These are phyloP conservation scores for Macrosoma leucophasiata DNA, from an alignment of 2,888 invertebrate species.

Conservation along the genomic window DNA sequence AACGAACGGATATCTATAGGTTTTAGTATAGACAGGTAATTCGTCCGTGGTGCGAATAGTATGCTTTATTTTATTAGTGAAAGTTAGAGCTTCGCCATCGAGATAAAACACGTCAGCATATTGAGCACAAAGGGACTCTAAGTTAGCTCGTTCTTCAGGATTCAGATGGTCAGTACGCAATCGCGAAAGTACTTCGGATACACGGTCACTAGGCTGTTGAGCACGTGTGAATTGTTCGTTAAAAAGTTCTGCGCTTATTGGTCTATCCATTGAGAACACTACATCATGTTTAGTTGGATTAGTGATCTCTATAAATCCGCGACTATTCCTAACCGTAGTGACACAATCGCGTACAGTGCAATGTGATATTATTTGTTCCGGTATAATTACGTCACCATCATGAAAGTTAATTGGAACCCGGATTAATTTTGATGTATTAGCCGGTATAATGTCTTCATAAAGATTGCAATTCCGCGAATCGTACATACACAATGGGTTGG, in stretches of 20 bases:
- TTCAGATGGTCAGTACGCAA: too few species aligned
- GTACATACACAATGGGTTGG: slow-evolving; percentile 9
- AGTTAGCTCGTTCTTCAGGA: too few species aligned
- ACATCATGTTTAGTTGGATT: too few species aligned
- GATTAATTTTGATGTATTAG: slow-evolving; percentile 2
- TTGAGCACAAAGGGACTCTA: slow-evolving; percentile 1
- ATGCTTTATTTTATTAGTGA: slow-evolving; percentile 9
- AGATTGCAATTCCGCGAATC: slow-evolving; percentile 19
- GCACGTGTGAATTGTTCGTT: too few species aligned
- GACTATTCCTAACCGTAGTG: slow-evolving; percentile 9
- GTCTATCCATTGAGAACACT: too few species aligned
- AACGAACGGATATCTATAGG: slow-evolving; percentile 10
- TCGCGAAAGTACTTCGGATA: too few species aligned
- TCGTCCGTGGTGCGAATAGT: slow-evolving; percentile 11
- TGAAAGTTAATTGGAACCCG: slow-evolving; percentile 2
- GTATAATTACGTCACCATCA: slow-evolving; percentile 7
- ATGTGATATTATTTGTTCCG: slow-evolving; percentile 6
- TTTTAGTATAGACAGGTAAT: slow-evolving; percentile 10
- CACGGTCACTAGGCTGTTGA: too few species aligned
- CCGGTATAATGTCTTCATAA: slow-evolving; percentile 3
- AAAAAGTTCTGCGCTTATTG: too few species aligned
- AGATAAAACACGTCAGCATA: slow-evolving; percentile 13
- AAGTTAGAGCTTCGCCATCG: slow-evolving; percentile 18
- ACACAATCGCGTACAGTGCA: slow-evolving; percentile 9
- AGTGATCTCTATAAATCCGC: slow-evolving; percentile 6